Conservation (phyloP, 2,113 vertebrate species). For the Antechinus flavipes region DNA sequence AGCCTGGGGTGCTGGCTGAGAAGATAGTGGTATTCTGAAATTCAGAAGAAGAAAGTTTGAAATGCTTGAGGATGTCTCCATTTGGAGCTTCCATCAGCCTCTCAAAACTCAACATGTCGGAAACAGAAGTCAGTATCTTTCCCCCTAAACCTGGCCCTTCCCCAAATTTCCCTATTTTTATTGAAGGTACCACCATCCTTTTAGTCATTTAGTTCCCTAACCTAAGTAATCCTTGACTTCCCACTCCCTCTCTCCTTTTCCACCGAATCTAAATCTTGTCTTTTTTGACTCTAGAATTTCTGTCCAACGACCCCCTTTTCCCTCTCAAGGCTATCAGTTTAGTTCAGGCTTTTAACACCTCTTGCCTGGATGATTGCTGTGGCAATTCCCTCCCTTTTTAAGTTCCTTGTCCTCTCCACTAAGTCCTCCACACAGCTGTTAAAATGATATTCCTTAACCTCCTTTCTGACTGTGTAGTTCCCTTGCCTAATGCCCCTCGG, state of each 20-base stretch:
- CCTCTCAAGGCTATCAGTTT: background rate
- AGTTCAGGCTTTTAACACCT: background rate
- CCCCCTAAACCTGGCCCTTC: background rate
- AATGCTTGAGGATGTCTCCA: background rate
- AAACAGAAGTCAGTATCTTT: background rate
- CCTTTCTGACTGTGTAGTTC: background rate
- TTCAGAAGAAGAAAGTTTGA: background rate
- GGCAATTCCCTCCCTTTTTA: background rate
- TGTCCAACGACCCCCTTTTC: background rate
- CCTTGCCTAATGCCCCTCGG: background rate
- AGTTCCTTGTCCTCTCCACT: background rate
- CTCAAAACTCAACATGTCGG: background rate
- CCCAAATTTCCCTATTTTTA: background rate
- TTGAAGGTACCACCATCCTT: background rate
- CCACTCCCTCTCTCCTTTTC: background rate
- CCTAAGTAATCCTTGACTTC: background rate
- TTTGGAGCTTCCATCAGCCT: background rate
- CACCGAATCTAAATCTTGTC: background rate
- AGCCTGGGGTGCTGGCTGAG: background rate
- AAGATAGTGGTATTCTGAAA: background rate
- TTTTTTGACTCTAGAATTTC: background rate
- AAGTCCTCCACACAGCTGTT: background rate
- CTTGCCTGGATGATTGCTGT: background rate
- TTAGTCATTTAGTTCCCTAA: background rate
- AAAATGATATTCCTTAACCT: background rate